Evolutionary conservation across 2,113 vertebrate species (phyloP), one percentile per base, ranked within the genome.

Genomic region (Dicerorhinus sumatrensis): DNA sequence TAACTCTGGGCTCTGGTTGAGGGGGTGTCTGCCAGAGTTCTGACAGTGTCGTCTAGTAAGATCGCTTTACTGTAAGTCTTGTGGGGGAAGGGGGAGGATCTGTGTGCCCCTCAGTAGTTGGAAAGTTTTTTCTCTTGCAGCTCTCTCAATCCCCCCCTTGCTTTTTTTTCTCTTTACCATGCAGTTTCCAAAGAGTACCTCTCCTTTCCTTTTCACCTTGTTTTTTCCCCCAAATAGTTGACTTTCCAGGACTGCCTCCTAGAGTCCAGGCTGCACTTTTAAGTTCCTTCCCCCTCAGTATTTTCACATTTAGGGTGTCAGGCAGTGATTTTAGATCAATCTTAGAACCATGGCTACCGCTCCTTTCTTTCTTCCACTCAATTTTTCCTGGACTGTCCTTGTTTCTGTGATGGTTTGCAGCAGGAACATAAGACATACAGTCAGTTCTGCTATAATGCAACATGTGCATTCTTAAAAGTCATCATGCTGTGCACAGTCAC

Each of bases 401-500:
- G 33, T 51, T 70, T 31, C 36, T 36, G 31, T 60, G 72, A 46
- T 7, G 13, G 3, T 21, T 69, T 36, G 36, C 20, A 69, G 36
- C 58, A 16, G 92, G 62, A n/a, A 2, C 36, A 16, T 17, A 56
- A 25, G 76, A 21, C 13, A 3, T 1, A 36, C 31, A 62, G 54
- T 63, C 18, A 29, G 36, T 48, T 51, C n/a, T 89, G 67, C 36
- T 65, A 0, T 5, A 1, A 6, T n/a, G 46, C 13, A 27, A 7
- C 27, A 6, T 65, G 6, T 1, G 5, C 60, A 6, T 36, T 65
- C n/a, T 63, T 67, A n/a, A 82, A 18, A 75, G 21, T 31, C 51
- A 25, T 25, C 27, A 17, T 23, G 9, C 80, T 33, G 0, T 9
- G n/a, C 63, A 54, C 5, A 20, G 13, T n/a, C 0, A 1, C 63